phyloP scores from a whole-genome alignment of 2,797 vertebrate species.

The Numenius phaeopus region DNA sequence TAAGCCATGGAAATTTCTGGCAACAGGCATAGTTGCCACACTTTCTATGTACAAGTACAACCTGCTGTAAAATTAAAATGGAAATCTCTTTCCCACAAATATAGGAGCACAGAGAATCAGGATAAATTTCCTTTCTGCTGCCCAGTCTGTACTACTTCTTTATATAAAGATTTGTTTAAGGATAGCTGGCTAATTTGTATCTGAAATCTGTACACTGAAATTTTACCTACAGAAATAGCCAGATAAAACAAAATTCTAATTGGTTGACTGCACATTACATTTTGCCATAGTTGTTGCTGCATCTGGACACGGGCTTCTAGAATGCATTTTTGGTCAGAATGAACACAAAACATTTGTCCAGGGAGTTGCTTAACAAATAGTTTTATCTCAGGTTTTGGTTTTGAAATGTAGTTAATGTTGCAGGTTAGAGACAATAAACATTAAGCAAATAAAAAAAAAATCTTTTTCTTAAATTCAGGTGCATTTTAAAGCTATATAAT shows the following conservation, averaged over 20 bases:
- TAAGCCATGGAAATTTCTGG: not conserved
- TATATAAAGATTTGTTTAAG: not conserved
- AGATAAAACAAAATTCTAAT: not conserved
- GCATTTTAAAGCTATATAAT: not conserved
- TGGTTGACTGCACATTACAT: not conserved
- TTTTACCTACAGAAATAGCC: not conserved
- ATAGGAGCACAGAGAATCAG: not conserved
- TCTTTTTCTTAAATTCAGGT: not conserved
- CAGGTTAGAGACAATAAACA: not conserved
- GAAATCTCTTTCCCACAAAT: not conserved
- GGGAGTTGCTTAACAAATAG: not conserved
- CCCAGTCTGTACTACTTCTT: not conserved
- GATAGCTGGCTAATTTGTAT: not conserved
- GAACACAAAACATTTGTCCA: not conserved
- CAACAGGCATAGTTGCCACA: not conserved
- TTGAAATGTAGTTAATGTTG: not conserved
- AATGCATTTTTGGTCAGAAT: not conserved
- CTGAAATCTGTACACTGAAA: not conserved
- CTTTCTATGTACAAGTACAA: not conserved
- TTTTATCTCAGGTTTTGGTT: not conserved
- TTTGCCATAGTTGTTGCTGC: not conserved
- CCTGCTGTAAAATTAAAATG: not conserved
- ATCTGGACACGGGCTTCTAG: not conserved
- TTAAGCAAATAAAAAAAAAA: not conserved
- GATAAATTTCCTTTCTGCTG: not conserved